Percentiles rank a stretch among this genome's conserved stretches.
phyloP scores from a whole-genome alignment of 1,140 invertebrate species.

The Drosophila guanche region DNA sequence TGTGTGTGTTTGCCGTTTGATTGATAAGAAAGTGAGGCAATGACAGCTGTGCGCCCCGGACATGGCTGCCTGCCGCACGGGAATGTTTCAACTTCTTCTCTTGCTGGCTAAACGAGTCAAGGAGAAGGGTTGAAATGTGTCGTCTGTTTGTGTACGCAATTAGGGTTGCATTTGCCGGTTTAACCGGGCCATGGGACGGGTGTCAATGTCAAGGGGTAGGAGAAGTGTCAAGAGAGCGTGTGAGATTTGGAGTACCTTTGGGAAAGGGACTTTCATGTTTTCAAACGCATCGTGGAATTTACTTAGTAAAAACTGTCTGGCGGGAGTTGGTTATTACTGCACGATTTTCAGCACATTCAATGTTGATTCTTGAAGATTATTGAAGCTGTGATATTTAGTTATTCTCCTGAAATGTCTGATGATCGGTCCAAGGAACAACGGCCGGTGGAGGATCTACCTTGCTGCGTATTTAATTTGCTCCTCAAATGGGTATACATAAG shows the following conservation, averaged over 20 bases:
- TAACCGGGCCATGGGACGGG: constrained; percentile 8
- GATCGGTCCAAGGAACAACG: too few species aligned
- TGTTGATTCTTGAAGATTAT: too few species aligned
- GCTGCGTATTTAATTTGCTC: too few species aligned
- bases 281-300: too few species aligned
- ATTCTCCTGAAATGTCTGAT: too few species aligned
- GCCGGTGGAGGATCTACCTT: too few species aligned
- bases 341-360: too few species aligned
- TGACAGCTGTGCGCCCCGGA: constrained; percentile 53
- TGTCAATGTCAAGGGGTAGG: constrained; percentile 26
- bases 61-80: constrained; percentile 1
- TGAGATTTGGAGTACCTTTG: constrained; percentile 4
- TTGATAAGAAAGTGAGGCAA: constrained; percentile 65
- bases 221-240: constrained; percentile 42
- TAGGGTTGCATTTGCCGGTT: constrained; percentile 61
- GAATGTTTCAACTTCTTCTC: constrained; percentile 25
- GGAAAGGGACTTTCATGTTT: too few species aligned
- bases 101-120: constrained; percentile 8
- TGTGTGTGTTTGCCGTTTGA: constrained; percentile 52
- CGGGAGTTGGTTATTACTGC: too few species aligned
- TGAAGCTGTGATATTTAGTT: too few species aligned
- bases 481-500: too few species aligned
- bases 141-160: constrained; percentile 37
- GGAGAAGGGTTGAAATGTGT: constrained; percentile 29
- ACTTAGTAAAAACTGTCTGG: too few species aligned